Conservation (phyloP, 2,888 invertebrate species). For the Microchrysa polita region DNA sequence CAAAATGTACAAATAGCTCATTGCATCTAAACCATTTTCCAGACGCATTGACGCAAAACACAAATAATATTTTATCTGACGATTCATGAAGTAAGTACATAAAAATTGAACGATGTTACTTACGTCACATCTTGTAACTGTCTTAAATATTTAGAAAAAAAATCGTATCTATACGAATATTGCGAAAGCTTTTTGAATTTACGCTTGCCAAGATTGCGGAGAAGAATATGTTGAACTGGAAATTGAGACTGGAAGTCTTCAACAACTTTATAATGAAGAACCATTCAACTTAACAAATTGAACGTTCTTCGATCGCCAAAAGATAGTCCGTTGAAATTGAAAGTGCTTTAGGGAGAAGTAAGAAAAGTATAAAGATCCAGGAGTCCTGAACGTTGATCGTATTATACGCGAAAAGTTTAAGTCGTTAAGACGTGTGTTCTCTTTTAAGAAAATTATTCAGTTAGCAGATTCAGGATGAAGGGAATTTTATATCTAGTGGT, state of each 20-base stretch:
- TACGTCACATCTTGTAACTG: too few relatives aligned
- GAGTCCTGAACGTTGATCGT: background rate
- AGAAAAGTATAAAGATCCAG: slow-evolving; percentile 25
- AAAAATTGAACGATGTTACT: too few relatives aligned
- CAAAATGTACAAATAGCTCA: too few relatives aligned
- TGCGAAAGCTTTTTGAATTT: slow-evolving; percentile 9
- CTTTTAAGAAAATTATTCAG: background rate
- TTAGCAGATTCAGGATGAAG: background rate
- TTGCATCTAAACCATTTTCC: too few relatives aligned
- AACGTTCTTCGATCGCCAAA: background rate
- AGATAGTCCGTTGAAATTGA: slow-evolving; percentile 24
- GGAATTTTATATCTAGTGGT: background rate
- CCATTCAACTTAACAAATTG: background rate
- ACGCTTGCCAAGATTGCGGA: background rate
- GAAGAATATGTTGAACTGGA: background rate
- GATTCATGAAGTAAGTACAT: too few relatives aligned
- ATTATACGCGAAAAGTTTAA: slow-evolving; percentile 8
- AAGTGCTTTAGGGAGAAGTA: slow-evolving; percentile 7
- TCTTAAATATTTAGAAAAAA: too few relatives aligned
- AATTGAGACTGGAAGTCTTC: slow-evolving; percentile 8
- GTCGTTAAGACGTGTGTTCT: slow-evolving; percentile 16
- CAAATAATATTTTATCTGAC: too few relatives aligned
- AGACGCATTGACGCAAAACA: too few relatives aligned
- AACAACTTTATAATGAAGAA: slow-evolving; percentile 8
- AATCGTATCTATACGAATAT: background rate